A percentile compares a stretch with the other conserved stretches of the same genome.
Conservation (phyloP, 1,140 invertebrate genomes). For the Zaprionus ghesquierei region DNA sequence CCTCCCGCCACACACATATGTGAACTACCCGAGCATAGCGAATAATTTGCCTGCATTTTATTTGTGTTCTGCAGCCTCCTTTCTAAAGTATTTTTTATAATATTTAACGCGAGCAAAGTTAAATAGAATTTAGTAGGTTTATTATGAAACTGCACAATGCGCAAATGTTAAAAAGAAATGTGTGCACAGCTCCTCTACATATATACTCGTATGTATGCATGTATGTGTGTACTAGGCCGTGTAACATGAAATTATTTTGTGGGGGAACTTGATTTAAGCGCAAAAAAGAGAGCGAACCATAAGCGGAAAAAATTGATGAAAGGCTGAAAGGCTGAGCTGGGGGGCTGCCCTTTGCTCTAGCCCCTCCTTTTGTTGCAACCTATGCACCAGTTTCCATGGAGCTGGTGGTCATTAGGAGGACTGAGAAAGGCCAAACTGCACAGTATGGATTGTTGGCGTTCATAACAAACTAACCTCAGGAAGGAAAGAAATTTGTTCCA, state of each 20-base stretch:
- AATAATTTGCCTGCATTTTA: slow-evolving; percentile 66
- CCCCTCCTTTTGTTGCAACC: background rate
- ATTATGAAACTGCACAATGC: slow-evolving; percentile 32
- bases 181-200: background rate
- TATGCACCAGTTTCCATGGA: background rate
- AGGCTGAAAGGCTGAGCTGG: background rate
- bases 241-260: background rate
- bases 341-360: background rate
- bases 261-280: slow-evolving; percentile 7
- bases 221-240: background rate
- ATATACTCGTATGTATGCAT: background rate
- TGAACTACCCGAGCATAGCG: slow-evolving; percentile 43
- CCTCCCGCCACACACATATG: slow-evolving; percentile 41
- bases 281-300: slow-evolving; percentile 1
- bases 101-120: slow-evolving; percentile 29
- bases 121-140: slow-evolving; percentile 53
- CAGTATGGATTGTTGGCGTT: background rate
- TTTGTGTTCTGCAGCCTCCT: slow-evolving; percentile 42
- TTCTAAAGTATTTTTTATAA: slow-evolving; percentile 42
- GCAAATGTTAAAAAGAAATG: slow-evolving; percentile 28
- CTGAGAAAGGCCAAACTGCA: background rate
- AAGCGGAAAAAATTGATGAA: slow-evolving; percentile 16
- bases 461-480: background rate
- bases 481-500: too few relatives aligned
- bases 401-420: background rate